Base-by-base conservation (phyloP, 2,113 vertebrate genomes). In the Lampris incognitus region DNA sequence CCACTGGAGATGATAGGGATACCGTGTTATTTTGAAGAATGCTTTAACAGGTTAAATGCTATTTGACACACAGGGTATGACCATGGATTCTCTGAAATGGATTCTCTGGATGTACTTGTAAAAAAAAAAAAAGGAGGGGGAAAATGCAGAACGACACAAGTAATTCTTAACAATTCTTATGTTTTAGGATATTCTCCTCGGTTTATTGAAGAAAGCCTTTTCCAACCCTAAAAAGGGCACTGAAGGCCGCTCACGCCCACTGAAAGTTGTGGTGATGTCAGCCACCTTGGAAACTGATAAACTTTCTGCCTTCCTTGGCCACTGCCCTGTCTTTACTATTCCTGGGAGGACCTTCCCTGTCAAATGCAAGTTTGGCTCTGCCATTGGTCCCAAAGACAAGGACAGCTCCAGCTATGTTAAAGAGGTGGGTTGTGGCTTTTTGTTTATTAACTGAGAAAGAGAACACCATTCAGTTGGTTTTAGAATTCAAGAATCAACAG, bases 251-350 rank as follows among this genome's bases (percentile, higher is more conserved):
- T 88, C 91, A 40, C 76, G 79, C 0, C 94, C 92, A 4, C 82
- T 99, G 79, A 99, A 96, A 72, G 96, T 99, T 52, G 95, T 99
- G 69, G 95, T 99, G 77, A 99, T 99, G 98, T 99, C 98, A 1
- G 98, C 98, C 78, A 99, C 98, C 7, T 90, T 99, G 93, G 97
- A 99, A 87, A 94, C 94, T 0, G 95, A 96, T 3, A 98, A 97
- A 74, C 96, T 99, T 0, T 96, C 96, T 0, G 88, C 92, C 4
- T 99, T 99, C 88, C 96, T 99, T 60, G 91, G 92, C n/a, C 66
- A 93, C 83, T 98, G 97, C 79, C 91, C 95, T 2, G 95, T 98
- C 84, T 96, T 97, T 80, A 48, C 93, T 38, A 97, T 99, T 69
- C 97, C 97, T n/a, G 98, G 98, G 49, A 96, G 96, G 51, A 95